Evolutionary conservation across 2,113 vertebrate genomes (phyloP).

Genomic region (Rallus limicola): DNA sequence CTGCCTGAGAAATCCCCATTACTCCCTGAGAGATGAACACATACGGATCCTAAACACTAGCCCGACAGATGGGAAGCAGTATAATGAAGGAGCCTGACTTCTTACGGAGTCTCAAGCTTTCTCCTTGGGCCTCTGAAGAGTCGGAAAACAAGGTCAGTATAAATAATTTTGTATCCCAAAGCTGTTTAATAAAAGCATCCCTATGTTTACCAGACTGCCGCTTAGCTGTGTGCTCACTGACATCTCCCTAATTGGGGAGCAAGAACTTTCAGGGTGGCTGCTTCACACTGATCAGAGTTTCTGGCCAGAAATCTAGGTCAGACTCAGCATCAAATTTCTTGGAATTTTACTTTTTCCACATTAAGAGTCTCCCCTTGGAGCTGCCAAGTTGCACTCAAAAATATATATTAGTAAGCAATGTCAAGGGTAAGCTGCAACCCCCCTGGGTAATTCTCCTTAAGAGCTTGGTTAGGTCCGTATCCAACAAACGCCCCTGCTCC

Average conservation of each 20-base stretch:
- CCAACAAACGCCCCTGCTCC: neutral
- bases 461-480: neutral
- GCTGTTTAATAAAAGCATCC: slow-evolving; percentile 72
- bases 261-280: neutral
- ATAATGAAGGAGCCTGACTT: slow-evolving; percentile 27
- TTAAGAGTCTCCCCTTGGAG: neutral
- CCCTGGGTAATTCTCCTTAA: neutral
- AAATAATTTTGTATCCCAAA: slow-evolving; percentile 70
- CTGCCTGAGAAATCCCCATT: neutral
- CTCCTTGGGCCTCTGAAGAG: slow-evolving; percentile 63
- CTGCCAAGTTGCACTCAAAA: neutral
- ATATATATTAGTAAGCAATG: neutral
- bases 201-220: slow-evolving; percentile 64
- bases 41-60: neutral
- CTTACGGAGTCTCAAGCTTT: slow-evolving; percentile 48
- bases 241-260: slow-evolving; percentile 62
- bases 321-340: neutral
- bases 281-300: neutral
- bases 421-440: neutral
- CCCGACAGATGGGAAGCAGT: slow-evolving; percentile 16
- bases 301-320: slow-evolving; percentile 11
- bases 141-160: slow-evolving; percentile 66
- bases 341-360: neutral
- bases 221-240: slow-evolving; percentile 46
- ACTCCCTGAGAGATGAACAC: neutral